A percentile compares a stretch with the other conserved stretches of the same genome.
Evolutionary conservation across 2,113 vertebrate genomes (phyloP).

Genomic region (Callionymus lyra): DNA sequence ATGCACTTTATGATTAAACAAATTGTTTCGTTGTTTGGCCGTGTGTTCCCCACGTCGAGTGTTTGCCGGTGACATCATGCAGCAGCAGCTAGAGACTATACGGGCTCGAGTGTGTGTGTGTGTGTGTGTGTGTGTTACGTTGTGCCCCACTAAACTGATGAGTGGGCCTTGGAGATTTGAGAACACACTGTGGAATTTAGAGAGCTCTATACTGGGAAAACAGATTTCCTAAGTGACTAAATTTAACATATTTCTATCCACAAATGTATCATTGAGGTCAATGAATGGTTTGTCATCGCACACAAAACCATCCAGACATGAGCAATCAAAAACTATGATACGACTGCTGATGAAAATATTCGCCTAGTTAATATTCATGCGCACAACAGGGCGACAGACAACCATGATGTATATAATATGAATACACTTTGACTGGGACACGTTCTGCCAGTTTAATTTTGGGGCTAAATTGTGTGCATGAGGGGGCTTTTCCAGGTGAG

Average conservation of each 20-base stretch:
- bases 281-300: too few species aligned
- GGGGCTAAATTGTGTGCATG: too few species aligned
- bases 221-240: constrained; percentile 7
- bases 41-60: constrained; percentile 53
- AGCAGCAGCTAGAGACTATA: constrained; percentile 39
- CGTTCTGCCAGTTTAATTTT: too few species aligned
- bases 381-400: too few species aligned
- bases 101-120: constrained; percentile 25
- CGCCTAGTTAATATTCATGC: too few species aligned
- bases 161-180: constrained; percentile 29
- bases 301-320: too few species aligned
- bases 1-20: constrained; percentile 68
- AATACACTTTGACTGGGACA: too few species aligned
- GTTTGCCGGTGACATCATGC: constrained; percentile 63
- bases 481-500: too few species aligned
- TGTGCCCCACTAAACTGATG: constrained; percentile 37
- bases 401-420: too few species aligned
- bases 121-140: constrained; percentile 15
- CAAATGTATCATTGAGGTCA: constrained; percentile 7
- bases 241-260: not conserved
- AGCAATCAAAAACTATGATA: too few species aligned
- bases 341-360: too few species aligned
- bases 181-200: constrained; percentile 20
- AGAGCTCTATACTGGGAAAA: constrained; percentile 13
- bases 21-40: constrained; percentile 62